Evolutionary conservation across 2,888 invertebrate genomes (phyloP).

Genomic region (Calliopum simillimum): DNA sequence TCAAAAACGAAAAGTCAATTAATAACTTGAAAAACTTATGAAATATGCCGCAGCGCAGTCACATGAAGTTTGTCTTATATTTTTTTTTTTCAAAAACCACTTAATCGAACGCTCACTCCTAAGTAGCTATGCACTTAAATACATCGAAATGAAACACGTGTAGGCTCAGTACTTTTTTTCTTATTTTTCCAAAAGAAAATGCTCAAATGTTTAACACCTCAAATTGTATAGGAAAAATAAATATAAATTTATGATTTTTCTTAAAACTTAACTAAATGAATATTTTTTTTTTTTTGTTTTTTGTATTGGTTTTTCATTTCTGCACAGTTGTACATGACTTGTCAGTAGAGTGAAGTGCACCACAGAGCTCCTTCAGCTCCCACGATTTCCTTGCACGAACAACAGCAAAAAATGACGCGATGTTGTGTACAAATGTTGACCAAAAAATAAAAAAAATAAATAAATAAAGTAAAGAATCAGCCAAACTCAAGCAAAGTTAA

Average conservation of each 20-base stretch:
- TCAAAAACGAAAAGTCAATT: no score
- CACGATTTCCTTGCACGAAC: constrained; percentile 28
- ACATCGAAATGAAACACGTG: neutral
- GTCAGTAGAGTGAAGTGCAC: neutral
- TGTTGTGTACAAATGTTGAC: constrained; percentile 13
- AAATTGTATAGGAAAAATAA: constrained; percentile 2
- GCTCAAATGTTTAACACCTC: constrained; percentile 8
- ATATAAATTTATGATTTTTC: constrained; percentile 10
- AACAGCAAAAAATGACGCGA: constrained; percentile 21
- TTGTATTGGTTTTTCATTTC: no score
- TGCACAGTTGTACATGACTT: neutral
- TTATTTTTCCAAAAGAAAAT: constrained; percentile 47
- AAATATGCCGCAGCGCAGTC: no score
- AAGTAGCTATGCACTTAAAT: no score
- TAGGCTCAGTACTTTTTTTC: no score
- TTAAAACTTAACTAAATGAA: neutral
- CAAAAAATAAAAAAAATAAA: constrained; percentile 14
- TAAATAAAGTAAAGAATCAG: no score
- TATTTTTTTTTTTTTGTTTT: no score
- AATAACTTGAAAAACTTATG: no score
- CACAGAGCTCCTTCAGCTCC: constrained; percentile 23
- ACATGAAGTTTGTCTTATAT: no score
- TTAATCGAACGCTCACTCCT: no score
- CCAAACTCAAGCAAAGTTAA: constrained; percentile 7
- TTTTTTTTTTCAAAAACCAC: no score